These are phyloP conservation scores for Drosophila infuscata DNA, from an alignment of 2,888 invertebrate genomes.

Conservation along the genomic window DNA sequence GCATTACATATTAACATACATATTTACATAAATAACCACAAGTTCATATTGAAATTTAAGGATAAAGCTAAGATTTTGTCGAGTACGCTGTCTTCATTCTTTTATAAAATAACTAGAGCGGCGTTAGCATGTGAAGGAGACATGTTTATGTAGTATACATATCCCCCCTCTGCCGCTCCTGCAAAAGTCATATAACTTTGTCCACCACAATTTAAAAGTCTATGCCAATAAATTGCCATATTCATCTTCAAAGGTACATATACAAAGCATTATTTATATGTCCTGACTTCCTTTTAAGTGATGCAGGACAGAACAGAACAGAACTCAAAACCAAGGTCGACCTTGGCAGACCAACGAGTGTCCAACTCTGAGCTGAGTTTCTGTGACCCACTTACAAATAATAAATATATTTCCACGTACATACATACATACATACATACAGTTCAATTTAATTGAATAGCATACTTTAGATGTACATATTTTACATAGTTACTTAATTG, in stretches of 20 bases:
- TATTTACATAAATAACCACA: too few relatives aligned
- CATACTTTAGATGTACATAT: constrained; percentile 16
- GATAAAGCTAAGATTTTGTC: too few relatives aligned
- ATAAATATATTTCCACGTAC: background rate
- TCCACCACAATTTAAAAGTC: background rate
- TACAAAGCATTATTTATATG: background rate
- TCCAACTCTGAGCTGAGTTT: constrained; percentile 2
- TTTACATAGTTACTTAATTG: constrained; percentile 1
- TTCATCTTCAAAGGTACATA: background rate
- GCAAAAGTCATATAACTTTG: background rate
- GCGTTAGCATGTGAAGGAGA: too few relatives aligned
- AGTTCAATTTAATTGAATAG: constrained; percentile 37
- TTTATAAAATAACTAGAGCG: too few relatives aligned
- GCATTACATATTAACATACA: background rate
- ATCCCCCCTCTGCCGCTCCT: background rate
- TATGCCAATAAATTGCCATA: background rate
- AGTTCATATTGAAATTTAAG: too few relatives aligned
- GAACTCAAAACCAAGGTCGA: background rate
- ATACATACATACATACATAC: background rate
- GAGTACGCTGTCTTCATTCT: too few relatives aligned
- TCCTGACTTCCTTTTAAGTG: background rate
- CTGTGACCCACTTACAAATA: constrained; percentile 32
- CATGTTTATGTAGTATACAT: too few relatives aligned
- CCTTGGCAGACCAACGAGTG: background rate
- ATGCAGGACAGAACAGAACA: background rate